Evolutionary conservation across 2,888 invertebrate species (phyloP), one percentile per base, ranked within the genome.

Genomic region (Eurois occulta): DNA sequence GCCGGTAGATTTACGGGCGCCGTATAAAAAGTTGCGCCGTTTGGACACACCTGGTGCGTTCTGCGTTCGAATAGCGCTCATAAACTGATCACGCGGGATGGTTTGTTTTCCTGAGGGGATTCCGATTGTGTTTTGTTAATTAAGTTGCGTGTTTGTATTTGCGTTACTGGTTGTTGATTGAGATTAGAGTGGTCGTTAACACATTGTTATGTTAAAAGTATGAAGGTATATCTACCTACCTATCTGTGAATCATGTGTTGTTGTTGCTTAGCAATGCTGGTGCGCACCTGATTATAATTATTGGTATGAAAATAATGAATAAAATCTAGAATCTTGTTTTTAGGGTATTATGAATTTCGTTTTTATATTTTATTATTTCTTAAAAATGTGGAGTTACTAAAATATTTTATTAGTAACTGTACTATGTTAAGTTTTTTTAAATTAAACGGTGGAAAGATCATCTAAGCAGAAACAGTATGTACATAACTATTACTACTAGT

Each of bases 21-120:
- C 69, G 86, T 87, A 89, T 91, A 92, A 93, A 92, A 93, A 93
- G 90, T 92, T 91, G 83, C 80, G 77, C 82, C 87, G 85, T 87
- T 90, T 75, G 55, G 43, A 65, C 80, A 77, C 93, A 93, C 93
- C 93, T 93, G 93, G 84, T 86, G 32, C 21, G 62, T 62, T 35
- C 62, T 35, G 35, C 62, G 71, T 78, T 75, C 75, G 69, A 69
- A 80, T 62, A 75, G 68, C 77, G 67, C 80, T 86, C 75, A 85
- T 90, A 91, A 89, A 89, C 87, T 89, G 81, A 88, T 90, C 84
- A 75, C 67, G 73, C 38, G 66, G 35, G 52, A 16, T 35, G 62
- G 64, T 68, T 75, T 64, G 67, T 73, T 73, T n/a, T 60, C 18
- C 10, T 21, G n/a, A 13, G 41, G n/a, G n/a, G 55, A 38, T 38